Percentiles rank a stretch among this genome's conserved stretches.
phyloP scores from a whole-genome alignment of 2,797 vertebrate species.

The Bryconaethiops microstoma region DNA sequence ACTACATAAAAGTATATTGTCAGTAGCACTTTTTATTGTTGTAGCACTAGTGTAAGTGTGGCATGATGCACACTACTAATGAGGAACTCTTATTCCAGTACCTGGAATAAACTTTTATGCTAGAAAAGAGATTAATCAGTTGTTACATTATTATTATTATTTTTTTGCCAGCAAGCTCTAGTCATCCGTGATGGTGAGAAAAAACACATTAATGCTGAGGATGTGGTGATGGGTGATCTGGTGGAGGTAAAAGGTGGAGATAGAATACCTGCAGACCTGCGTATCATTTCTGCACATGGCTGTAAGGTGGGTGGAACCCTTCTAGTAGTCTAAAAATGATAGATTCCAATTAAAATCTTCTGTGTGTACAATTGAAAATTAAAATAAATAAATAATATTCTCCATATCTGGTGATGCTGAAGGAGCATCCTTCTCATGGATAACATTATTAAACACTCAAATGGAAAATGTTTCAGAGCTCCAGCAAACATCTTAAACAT shows the following conservation, averaged over 20 bases:
- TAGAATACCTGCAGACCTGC: slow-evolving; percentile 84
- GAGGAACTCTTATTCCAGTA: neutral
- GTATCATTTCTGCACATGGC: slow-evolving; percentile 84
- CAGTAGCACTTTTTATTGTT: neutral
- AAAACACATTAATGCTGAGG: slow-evolving; percentile 83
- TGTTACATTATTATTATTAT: neutral
- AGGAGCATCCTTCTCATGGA: no score
- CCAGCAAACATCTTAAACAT: no score
- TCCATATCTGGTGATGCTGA: no score
- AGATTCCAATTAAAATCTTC: neutral
- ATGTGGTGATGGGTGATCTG: slow-evolving; percentile 82
- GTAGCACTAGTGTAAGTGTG: neutral
- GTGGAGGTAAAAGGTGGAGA: slow-evolving; percentile 88
- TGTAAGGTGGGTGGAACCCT: slow-evolving; percentile 77
- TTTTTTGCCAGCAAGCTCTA: slow-evolving; percentile 80
- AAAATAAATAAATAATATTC: no score
- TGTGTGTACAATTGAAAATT: no score
- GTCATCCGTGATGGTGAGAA: slow-evolving; percentile 86
- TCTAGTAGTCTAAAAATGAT: neutral
- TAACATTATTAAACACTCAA: no score
- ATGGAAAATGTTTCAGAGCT: no score
- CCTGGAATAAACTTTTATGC: no score
- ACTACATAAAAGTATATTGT: no score
- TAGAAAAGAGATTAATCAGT: neutral
- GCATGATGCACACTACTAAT: neutral